These are phyloP conservation scores for Falco berigora DNA, from an alignment of 2,797 vertebrate genomes.

Conservation along the genomic window DNA sequence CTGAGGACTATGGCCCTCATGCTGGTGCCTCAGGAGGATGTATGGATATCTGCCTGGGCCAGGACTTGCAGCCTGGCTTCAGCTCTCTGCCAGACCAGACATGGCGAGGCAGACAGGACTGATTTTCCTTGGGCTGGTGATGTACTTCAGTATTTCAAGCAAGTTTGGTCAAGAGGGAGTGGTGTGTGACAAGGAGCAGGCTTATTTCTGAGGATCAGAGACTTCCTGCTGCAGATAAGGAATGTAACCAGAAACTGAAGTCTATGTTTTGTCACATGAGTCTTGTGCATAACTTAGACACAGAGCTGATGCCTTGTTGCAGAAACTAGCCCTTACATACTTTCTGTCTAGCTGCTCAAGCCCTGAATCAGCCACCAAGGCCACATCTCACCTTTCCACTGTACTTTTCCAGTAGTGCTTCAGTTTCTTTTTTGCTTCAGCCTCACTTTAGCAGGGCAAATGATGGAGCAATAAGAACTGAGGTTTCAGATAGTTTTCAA, in stretches of 20 bases:
- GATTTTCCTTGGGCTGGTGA: not conserved
- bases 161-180: not conserved
- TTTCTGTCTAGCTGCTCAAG: not conserved
- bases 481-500: not conserved
- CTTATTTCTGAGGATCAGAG: not conserved
- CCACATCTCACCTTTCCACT: not conserved
- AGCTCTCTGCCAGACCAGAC: not conserved
- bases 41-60: not conserved
- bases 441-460: not conserved
- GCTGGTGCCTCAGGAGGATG: not conserved
- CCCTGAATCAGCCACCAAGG: not conserved
- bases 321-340: not conserved
- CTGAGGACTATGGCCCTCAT: not conserved
- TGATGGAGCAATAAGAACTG: not conserved
- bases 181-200: not conserved
- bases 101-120: not conserved
- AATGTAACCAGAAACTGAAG: not conserved
- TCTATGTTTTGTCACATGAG: not conserved
- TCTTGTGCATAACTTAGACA: not conserved
- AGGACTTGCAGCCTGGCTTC: not conserved
- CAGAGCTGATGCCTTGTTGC: not conserved
- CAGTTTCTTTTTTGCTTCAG: not conserved
- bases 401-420: not conserved
- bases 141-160: not conserved
- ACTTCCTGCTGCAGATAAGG: not conserved